These are phyloP conservation scores for Syritta pipiens DNA, from an alignment of 2,888 invertebrate species.

Conservation along the genomic window DNA sequence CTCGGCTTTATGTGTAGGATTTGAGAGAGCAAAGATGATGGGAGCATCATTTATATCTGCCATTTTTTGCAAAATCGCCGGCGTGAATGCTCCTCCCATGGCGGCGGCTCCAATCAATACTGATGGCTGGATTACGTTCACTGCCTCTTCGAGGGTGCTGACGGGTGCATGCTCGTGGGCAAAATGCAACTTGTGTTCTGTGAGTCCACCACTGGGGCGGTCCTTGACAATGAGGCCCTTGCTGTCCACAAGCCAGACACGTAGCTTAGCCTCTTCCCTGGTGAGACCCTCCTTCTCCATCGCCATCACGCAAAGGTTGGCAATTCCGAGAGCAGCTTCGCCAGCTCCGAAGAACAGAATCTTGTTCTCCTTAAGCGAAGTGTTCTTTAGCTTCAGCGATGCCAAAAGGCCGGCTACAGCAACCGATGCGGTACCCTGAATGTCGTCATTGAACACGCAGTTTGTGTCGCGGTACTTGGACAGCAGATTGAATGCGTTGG, in stretches of 20 bases:
- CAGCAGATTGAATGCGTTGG: conserved; percentile 96
- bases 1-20: conserved; percentile 98
- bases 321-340: conserved; percentile 97
- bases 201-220: conserved; percentile 89
- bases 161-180: conserved; percentile 89
- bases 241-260: conserved; percentile 98
- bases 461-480: conserved; percentile 92
- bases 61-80: conserved; percentile 92
- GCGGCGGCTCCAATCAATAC: conserved; percentile 97
- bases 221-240: conserved; percentile 95
- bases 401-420: conserved; percentile 96
- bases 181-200: conserved; percentile 89
- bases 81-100: conserved; percentile 95
- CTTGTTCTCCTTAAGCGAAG: conserved; percentile 89
- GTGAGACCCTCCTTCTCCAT: conserved; percentile 92
- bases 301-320: conserved; percentile 93
- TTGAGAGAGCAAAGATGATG: conserved; percentile 98
- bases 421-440: conserved; percentile 98
- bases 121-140: conserved; percentile 89
- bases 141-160: conserved; percentile 89
- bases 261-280: conserved; percentile 86
- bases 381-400: conserved; percentile 90
- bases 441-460: conserved; percentile 99
- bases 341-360: conserved; percentile 98
- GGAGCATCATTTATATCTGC: conserved; percentile 90